Percentiles rank a stretch among this genome's conserved stretches.
Evolutionary conservation across 1,140 invertebrate species (phyloP).

Genomic region (Macrobrachium nipponense): DNA sequence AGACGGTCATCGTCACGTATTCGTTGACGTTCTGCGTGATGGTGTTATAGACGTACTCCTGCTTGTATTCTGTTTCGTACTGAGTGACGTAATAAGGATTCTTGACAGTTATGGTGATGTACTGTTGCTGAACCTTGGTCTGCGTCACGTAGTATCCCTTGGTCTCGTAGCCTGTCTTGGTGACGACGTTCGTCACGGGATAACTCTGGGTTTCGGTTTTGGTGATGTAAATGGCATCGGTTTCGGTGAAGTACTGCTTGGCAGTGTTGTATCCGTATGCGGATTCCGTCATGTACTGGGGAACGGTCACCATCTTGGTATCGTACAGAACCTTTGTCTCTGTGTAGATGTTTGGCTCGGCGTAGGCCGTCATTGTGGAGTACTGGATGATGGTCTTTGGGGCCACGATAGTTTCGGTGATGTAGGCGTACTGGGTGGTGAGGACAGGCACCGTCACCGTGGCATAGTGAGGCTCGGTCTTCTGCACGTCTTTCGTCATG

Average conservation of each 20-base stretch:
- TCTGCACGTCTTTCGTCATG: constrained; percentile 63
- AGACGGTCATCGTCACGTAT: constrained; percentile 62
- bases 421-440: constrained; percentile 62
- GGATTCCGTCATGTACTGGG: constrained; percentile 60
- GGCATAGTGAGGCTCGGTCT: constrained; percentile 57
- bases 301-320: constrained; percentile 62
- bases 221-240: constrained; percentile 56
- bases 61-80: constrained; percentile 58
- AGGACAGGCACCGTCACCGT: constrained; percentile 47
- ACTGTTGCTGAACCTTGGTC: constrained; percentile 62
- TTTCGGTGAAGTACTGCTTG: constrained; percentile 63
- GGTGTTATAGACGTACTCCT: constrained; percentile 62
- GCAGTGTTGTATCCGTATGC: constrained; percentile 63
- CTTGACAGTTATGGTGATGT: constrained; percentile 62
- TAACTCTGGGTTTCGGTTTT: constrained; percentile 62
- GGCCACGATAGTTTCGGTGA: constrained; percentile 62
- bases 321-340: constrained; percentile 62
- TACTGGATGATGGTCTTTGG: constrained; percentile 64
- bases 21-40: constrained; percentile 54
- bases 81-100: constrained; percentile 64
- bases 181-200: constrained; percentile 61
- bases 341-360: constrained; percentile 59
- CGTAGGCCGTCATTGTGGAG: constrained; percentile 63
- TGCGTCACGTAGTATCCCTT: constrained; percentile 63
- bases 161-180: constrained; percentile 62